Conservation (phyloP, 2,888 invertebrate genomes). For the Gnatocerus cornutus region DNA sequence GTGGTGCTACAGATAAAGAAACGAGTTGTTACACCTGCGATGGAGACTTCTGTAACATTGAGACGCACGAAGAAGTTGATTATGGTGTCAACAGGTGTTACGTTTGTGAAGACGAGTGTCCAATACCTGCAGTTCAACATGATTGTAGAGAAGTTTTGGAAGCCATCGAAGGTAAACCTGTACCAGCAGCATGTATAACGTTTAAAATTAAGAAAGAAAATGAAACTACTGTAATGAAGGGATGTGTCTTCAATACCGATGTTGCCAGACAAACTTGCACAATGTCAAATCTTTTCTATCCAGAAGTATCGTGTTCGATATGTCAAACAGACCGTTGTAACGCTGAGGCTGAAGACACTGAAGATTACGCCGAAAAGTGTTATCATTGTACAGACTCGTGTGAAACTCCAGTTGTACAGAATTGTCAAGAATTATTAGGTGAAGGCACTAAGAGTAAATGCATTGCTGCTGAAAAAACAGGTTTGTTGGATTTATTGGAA, state of each 20-base stretch:
- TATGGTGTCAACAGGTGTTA: constrained; percentile 20
- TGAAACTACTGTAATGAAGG: constrained; percentile 8
- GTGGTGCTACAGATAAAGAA: not conserved
- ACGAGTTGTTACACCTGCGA: constrained; percentile 23
- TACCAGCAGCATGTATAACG: constrained; percentile 19
- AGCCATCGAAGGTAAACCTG: constrained; percentile 4
- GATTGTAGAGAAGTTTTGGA: constrained; percentile 16
- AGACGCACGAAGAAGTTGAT: not conserved
- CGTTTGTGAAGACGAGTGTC: constrained; percentile 24
- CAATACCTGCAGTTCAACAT: constrained; percentile 1
- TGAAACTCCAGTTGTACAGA: constrained; percentile 1
- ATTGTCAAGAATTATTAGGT: constrained; percentile 12
- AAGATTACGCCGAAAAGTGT: constrained; percentile 8
- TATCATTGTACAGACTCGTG: not conserved
- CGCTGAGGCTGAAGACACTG: not conserved
- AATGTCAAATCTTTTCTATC: not conserved
- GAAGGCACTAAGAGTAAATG: constrained; percentile 3
- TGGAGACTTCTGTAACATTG: constrained; percentile 14
- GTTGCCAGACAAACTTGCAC: constrained; percentile 5
- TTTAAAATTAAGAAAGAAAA: constrained; percentile 4
- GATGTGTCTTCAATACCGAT: constrained; percentile 8
- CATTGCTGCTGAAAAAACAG: not conserved
- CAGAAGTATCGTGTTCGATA: constrained; percentile 9
- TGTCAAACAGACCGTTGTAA: constrained; percentile 22
- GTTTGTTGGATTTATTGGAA: not conserved